Evolutionary conservation across 2,888 invertebrate genomes (phyloP).

Genomic region (Phyto melanocephala): DNA sequence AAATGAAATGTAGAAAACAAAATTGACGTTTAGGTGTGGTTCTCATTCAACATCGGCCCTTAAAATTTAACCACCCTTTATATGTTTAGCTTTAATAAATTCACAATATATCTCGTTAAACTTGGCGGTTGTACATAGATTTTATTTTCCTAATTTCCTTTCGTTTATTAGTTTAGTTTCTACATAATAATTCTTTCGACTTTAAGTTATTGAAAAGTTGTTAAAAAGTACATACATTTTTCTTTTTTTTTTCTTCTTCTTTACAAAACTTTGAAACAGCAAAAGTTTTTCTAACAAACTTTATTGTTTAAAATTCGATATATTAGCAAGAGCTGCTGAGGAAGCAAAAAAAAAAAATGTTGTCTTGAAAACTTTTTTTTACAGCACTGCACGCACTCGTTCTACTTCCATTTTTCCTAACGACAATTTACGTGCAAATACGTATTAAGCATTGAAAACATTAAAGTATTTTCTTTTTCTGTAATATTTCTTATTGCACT

Average conservation of each 20-base stretch:
- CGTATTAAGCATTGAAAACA: constrained; percentile 22
- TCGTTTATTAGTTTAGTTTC: background rate
- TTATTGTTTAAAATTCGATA: constrained; percentile 23
- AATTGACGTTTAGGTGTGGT: too few relatives aligned
- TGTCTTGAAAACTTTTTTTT: constrained; percentile 10
- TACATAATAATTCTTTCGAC: background rate
- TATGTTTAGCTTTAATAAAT: too few relatives aligned
- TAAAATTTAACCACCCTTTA: too few relatives aligned
- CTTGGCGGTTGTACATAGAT: too few relatives aligned
- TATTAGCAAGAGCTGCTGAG: background rate
- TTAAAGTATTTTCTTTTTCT: background rate
- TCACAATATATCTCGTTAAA: too few relatives aligned
- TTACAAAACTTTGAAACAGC: constrained; percentile 13
- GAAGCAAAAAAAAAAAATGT: too few relatives aligned
- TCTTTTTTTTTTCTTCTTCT: too few relatives aligned
- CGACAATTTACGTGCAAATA: background rate
- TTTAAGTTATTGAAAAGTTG: background rate
- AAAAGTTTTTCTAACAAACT: constrained; percentile 39
- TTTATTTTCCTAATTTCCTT: background rate
- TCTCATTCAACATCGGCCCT: too few relatives aligned
- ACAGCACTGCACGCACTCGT: constrained; percentile 24
- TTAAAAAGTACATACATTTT: background rate
- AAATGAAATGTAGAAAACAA: too few relatives aligned
- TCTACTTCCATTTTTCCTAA: background rate
- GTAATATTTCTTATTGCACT: background rate